These are phyloP conservation scores for Diuraphis noxia DNA, from an alignment of 1,140 invertebrate species.

Conservation along the genomic window DNA sequence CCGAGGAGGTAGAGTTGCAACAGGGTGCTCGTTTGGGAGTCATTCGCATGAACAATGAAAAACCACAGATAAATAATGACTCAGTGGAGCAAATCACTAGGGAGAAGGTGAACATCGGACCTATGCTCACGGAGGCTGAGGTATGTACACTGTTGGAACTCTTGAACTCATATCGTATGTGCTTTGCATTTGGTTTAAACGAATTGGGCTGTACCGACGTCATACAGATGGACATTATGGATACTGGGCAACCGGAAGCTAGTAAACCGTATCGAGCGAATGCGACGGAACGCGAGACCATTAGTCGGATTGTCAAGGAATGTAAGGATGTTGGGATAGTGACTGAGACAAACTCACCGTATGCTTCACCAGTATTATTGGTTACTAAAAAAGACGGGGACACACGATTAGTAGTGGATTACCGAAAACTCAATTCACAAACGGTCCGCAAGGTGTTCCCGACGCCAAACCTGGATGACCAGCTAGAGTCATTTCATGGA, in stretches of 20 bases:
- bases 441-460: constrained; percentile 55
- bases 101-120: background rate
- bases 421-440: constrained; percentile 55
- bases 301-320: constrained; percentile 23
- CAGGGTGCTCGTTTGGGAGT: no score
- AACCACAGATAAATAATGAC: no score
- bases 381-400: constrained; percentile 55
- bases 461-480: constrained; percentile 56
- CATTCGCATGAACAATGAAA: no score
- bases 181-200: background rate
- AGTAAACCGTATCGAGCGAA: background rate
- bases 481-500: constrained; percentile 48
- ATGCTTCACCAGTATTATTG: constrained; percentile 57
- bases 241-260: background rate
- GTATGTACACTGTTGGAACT: background rate
- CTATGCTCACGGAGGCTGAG: background rate
- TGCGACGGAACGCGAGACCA: background rate
- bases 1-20: no score
- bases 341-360: constrained; percentile 57
- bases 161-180: background rate
- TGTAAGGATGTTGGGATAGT: constrained; percentile 55
- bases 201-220: background rate
- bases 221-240: background rate
- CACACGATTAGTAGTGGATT: constrained; percentile 55
- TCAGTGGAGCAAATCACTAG: background rate